Conservation (phyloP, 2,888 invertebrate genomes). For the Camptogramma bilineatum region DNA sequence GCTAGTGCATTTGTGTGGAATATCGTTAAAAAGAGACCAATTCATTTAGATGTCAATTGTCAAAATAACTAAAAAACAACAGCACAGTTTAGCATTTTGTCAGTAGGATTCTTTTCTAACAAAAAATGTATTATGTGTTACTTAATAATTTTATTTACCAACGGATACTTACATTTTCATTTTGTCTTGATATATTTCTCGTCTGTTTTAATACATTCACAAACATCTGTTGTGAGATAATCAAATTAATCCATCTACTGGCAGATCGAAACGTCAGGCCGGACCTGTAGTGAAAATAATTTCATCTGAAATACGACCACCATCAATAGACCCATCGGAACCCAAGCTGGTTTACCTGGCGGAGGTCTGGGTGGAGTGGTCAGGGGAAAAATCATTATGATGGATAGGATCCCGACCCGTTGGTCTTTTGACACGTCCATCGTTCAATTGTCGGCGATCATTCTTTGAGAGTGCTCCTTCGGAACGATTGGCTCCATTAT, state of each 20-base stretch:
- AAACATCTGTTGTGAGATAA: conserved; percentile 80
- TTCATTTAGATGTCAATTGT: too few relatives aligned
- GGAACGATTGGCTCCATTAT: conserved; percentile 75
- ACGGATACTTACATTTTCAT: neutral
- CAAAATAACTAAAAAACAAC: too few relatives aligned
- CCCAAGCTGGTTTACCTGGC: conserved; percentile 20
- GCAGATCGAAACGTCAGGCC: conserved; percentile 83
- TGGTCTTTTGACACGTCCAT: conserved; percentile 79
- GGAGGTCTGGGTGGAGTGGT: conserved; percentile 56
- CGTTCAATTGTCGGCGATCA: conserved; percentile 79
- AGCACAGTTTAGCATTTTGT: too few relatives aligned
- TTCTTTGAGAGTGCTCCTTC: conserved; percentile 69
- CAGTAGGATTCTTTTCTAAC: too few relatives aligned
- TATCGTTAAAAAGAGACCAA: too few relatives aligned
- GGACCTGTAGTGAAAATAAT: conserved; percentile 80
- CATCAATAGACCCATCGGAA: conserved; percentile 46
- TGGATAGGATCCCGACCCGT: conserved; percentile 76
- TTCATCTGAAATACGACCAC: conserved; percentile 64
- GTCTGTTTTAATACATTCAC: conserved; percentile 32
- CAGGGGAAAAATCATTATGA: conserved; percentile 63
- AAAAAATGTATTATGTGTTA: too few relatives aligned
- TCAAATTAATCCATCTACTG: conserved; percentile 85
- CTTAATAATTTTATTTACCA: too few relatives aligned
- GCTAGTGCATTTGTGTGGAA: too few relatives aligned
- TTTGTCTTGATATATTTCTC: conserved; percentile 17